Conservation (phyloP, 2,888 invertebrate species). For the Argyresthia albistria region DNA sequence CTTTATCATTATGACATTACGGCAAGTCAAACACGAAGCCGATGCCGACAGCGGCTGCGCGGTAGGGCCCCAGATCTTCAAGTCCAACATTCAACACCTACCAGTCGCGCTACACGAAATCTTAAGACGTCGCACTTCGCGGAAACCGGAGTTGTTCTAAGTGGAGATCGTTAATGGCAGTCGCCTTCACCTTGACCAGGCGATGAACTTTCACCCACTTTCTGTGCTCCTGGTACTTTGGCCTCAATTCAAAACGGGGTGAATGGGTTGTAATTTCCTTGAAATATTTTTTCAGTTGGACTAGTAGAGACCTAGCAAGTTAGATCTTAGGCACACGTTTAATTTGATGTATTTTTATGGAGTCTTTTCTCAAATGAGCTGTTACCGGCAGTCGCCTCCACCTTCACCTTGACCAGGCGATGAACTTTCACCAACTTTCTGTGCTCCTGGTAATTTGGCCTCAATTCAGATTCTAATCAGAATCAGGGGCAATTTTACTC, state of each 20-base stretch:
- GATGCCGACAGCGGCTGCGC: too few relatives aligned
- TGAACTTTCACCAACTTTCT: conserved; percentile 59
- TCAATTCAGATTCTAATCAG: background rate
- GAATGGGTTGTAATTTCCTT: background rate
- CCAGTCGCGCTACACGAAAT: conserved; percentile 22
- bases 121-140: conserved; percentile 44
- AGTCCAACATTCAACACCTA: conserved; percentile 21
- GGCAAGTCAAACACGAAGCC: too few relatives aligned
- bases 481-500: too few relatives aligned
- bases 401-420: conserved; percentile 64
- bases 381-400: conserved; percentile 56
- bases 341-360: too few relatives aligned
- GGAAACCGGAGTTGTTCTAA: conserved; percentile 55
- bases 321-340: too few relatives aligned
- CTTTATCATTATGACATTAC: too few relatives aligned
- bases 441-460: conserved; percentile 23
- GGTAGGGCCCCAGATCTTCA: too few relatives aligned
- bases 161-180: conserved; percentile 55
- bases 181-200: conserved; percentile 65
- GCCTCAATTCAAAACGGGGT: background rate
- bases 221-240: conserved; percentile 28
- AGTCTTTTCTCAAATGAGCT: too few relatives aligned
- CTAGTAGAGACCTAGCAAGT: too few relatives aligned
- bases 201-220: conserved; percentile 58
- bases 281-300: too few relatives aligned